Base-by-base conservation (phyloP, 2,797 vertebrate genomes). In the Presbytis comata region DNA sequence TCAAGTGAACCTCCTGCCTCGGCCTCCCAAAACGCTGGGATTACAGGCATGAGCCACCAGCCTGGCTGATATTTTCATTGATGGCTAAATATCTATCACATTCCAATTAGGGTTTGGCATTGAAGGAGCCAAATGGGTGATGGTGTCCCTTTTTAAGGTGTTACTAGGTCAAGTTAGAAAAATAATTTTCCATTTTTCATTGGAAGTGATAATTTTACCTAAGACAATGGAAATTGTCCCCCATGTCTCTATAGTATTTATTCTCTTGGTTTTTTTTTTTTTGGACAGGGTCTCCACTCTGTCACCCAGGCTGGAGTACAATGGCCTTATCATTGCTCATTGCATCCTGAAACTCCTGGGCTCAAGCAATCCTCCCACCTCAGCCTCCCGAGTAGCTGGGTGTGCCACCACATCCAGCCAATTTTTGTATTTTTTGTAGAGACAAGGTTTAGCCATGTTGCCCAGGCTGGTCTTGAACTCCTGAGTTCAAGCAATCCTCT, bases 101-200 rank as follows among this genome's bases (percentile, higher is more conserved):
- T 24, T 94, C 53, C 80, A 88, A 91, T 78, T 26, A 90, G 24
- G 22, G 4, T 90, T 57, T 90, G 70, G 17, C 24, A 70, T 1
- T 75, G 24, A 83, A 67, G 70, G n/a, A 91, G 17, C 44, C 75
- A 85, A 97, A 90, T 28, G 39, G 26, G 79, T 74, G 19, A 33
- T 91, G n/a, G n/a, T 87, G 61, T n/a, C 33, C 33, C 44, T 72
- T 84, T 84, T 96, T 70, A 53, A 93, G 84, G 21, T 74, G 8
- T 88, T 95, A 89, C 17, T 55, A 85, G 57, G 19, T 95, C 36
- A 91, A 89, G 33, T 64, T 89, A 95, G 81, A 93, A 82, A 89
- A 72, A 97, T 33, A 64, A 64, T 33, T 95, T 91, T 95, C 78
- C 8, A 50, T 46, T 91, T 90, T 76, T 85, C 39, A 91, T 5